Evolutionary conservation across 2,888 invertebrate genomes (phyloP).

Genomic region (Sycophila texana): DNA sequence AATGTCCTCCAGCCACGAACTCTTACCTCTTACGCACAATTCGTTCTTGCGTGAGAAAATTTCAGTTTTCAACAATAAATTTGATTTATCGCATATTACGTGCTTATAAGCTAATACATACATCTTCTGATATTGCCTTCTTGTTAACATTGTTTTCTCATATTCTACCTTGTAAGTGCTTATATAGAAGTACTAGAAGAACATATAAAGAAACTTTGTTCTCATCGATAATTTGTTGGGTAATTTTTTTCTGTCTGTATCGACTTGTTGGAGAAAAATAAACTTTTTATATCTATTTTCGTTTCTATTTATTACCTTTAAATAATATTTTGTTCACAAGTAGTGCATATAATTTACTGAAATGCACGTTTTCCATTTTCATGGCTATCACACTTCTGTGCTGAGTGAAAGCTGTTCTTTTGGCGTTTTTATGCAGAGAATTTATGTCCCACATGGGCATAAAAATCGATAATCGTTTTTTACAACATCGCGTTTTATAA

Average conservation of each 20-base stretch:
- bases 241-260: neutral
- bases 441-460: slow-evolving; percentile 35
- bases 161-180: too few species aligned
- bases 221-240: neutral
- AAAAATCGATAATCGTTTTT: slow-evolving; percentile 37
- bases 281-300: neutral
- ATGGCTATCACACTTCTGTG: slow-evolving; percentile 30
- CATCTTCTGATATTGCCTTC: too few species aligned
- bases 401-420: slow-evolving; percentile 44
- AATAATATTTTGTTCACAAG: neutral
- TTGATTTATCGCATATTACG: neutral
- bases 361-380: slow-evolving; percentile 35
- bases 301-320: neutral
- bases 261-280: too few species aligned
- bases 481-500: slow-evolving; percentile 36
- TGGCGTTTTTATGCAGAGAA: slow-evolving; percentile 33
- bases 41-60: slow-evolving; percentile 2
- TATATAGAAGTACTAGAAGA: too few species aligned
- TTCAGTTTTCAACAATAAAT: slow-evolving; percentile 20
- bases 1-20: slow-evolving; percentile 22
- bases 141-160: neutral
- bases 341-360: slow-evolving; percentile 20
- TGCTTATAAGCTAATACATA: too few species aligned
- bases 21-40: neutral
- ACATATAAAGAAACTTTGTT: too few species aligned